Percentiles rank a stretch among this genome's conserved stretches.
phyloP scores from a whole-genome alignment of 2,113 vertebrate species.

The Alligator mississippiensis region DNA sequence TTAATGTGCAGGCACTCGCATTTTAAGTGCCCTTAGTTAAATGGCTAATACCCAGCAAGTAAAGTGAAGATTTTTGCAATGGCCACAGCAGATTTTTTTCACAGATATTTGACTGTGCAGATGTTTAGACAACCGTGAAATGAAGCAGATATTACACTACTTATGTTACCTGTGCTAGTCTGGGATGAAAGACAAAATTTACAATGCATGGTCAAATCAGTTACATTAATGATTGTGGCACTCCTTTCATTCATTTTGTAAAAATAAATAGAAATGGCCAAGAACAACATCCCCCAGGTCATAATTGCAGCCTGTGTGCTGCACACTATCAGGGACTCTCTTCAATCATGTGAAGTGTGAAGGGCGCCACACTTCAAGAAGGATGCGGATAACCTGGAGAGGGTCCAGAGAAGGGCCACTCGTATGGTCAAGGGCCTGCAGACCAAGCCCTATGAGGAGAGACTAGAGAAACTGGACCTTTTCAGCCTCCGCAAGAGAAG shows the following conservation, averaged over 20 bases:
- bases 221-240: conserved; percentile 81
- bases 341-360: too few species aligned
- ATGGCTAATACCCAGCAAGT: conserved; percentile 52
- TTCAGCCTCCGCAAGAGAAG: too few species aligned
- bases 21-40: not conserved
- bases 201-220: conserved; percentile 76
- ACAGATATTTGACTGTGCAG: conserved; percentile 52
- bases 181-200: conserved; percentile 79
- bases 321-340: too few species aligned
- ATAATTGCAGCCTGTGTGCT: too few species aligned
- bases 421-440: too few species aligned
- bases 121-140: conserved; percentile 71
- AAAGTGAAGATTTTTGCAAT: conserved; percentile 65
- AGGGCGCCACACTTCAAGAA: too few species aligned
- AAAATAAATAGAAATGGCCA: conserved; percentile 73
- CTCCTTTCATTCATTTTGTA: conserved; percentile 77
- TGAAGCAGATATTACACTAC: conserved; percentile 79
- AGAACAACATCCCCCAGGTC: too few species aligned
- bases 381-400: too few species aligned
- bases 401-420: too few species aligned
- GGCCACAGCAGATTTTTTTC: conserved; percentile 58
- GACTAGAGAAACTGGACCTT: too few species aligned
- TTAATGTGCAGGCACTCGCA: too few species aligned
- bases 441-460: too few species aligned
- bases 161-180: conserved; percentile 78